Evolutionary conservation across 1,140 invertebrate genomes (phyloP).

Genomic region (Nomia melanderi): DNA sequence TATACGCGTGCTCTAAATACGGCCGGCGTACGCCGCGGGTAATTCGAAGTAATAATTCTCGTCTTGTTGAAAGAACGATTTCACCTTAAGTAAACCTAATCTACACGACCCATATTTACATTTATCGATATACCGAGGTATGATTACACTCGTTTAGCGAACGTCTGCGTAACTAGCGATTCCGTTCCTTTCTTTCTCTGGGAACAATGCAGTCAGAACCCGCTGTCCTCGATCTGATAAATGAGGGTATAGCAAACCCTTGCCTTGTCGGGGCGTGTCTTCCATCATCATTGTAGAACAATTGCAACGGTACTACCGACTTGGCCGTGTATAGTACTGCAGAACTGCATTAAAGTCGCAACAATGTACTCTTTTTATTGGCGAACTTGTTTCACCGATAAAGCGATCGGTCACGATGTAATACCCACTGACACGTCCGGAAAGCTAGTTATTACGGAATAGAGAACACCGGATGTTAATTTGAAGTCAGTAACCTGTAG

Average conservation of each 20-base stretch:
- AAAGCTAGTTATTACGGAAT: no score
- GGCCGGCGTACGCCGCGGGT: neutral
- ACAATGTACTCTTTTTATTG: neutral
- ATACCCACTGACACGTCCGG: neutral
- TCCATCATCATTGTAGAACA: neutral
- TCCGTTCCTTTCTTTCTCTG: neutral
- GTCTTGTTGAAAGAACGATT: neutral
- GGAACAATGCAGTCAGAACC: neutral
- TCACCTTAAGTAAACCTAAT: neutral
- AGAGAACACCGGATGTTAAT: no score
- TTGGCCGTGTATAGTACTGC: neutral
- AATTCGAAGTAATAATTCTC: neutral
- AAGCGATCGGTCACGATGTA: neutral
- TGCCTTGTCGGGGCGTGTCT: neutral
- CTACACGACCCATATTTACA: neutral
- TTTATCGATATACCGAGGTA: neutral
- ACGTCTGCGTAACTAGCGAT: neutral
- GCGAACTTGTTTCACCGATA: neutral
- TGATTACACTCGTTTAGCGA: neutral
- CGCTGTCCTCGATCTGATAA: neutral
- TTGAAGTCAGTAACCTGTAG: no score
- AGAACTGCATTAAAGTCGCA: neutral
- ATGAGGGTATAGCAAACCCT: neutral
- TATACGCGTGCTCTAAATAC: neutral
- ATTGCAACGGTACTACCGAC: neutral